These are phyloP conservation scores for Perithous albicinctus DNA, from an alignment of 2,888 invertebrate genomes.

Conservation along the genomic window DNA sequence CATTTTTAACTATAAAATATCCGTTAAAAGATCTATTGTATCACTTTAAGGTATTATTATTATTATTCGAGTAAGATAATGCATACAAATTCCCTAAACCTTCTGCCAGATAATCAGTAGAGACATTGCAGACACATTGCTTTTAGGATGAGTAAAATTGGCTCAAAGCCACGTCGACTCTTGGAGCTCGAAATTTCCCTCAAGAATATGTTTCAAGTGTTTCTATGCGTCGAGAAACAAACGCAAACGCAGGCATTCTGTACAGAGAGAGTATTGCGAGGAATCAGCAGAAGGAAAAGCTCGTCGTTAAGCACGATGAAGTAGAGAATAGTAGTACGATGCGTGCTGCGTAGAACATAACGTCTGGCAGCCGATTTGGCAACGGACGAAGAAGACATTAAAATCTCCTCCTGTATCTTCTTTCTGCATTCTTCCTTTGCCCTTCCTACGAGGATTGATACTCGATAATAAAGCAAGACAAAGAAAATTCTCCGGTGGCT, in stretches of 20 bases:
- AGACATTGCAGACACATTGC: conserved; percentile 52
- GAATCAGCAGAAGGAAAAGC: conserved; percentile 18
- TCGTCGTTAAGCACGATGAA: conserved; percentile 54
- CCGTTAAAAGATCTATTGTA: not conserved
- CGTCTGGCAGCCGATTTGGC: conserved; percentile 69
- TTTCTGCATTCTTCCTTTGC: conserved; percentile 51
- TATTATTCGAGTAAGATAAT: conserved; percentile 31
- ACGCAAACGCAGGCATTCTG: conserved; percentile 20
- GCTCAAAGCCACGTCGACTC: conserved; percentile 48
- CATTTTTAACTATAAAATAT: too few relatives aligned
- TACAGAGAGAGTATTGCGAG: conserved; percentile 11
- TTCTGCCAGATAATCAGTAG: conserved; percentile 48
- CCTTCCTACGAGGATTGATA: conserved; percentile 58
- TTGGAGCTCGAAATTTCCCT: conserved; percentile 9
- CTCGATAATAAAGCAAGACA: conserved; percentile 66
- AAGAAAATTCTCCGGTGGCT: conserved; percentile 50
- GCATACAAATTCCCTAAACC: conserved; percentile 23
- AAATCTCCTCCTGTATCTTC: conserved; percentile 34
- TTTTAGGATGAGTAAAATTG: conserved; percentile 56
- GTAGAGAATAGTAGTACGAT: conserved; percentile 6
- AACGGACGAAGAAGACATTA: conserved; percentile 66
- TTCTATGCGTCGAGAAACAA: conserved; percentile 31
- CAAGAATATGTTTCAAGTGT: conserved; percentile 45
- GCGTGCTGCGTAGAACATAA: conserved; percentile 40
- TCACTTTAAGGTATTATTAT: not conserved